Evolutionary conservation across 2,888 invertebrate species (phyloP), one percentile per base, ranked within the genome.

Genomic region (Biston betularia): DNA sequence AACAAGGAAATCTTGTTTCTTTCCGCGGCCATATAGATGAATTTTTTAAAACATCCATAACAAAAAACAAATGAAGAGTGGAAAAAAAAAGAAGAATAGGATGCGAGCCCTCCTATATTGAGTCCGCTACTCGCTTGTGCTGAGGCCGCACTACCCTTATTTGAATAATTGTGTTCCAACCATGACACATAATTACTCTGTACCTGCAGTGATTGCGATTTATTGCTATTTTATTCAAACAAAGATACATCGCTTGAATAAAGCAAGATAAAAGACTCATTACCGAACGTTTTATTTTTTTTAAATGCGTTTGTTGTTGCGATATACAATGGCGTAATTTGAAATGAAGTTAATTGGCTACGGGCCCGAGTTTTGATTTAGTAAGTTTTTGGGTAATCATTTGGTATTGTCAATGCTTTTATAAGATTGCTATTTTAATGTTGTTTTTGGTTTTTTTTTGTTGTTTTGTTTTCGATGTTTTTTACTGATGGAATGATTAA

Each of bases 141-240:
- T 71, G 54, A 56, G 0, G 61, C 78, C 78, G 72, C 65, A 50
- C 61, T 0, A 42, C 48, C 62, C 65, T 76, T 76, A 83, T 84
- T 86, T 86, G 77, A 84, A 87, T 87, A 84, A 85, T 83, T 81
- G 77, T 76, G 81, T 77, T 77, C 81, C 80, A 85, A 77, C 81
- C 81, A 82, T 75, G 71, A 78, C 81, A 73, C 70, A 81, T 83
- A 83, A 87, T 84, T 84, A 82, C 76, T 69, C 71, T 72, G 78
- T 82, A 85, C 86, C 83, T 82, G 79, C 71, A 78, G 77, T 85
- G 82, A 87, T 86, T 84, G 79, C 81, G 74, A 87, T 86, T 84
- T 85, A 84, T 84, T 76, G 75, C 81, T 57, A 69, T 74, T 79
- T 77, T 69, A 71, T 69, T 65, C 62, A 57, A 64, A 65, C 61